Conservation (phyloP, 2,113 vertebrate genomes). For the Semicossyphus pulcher region DNA sequence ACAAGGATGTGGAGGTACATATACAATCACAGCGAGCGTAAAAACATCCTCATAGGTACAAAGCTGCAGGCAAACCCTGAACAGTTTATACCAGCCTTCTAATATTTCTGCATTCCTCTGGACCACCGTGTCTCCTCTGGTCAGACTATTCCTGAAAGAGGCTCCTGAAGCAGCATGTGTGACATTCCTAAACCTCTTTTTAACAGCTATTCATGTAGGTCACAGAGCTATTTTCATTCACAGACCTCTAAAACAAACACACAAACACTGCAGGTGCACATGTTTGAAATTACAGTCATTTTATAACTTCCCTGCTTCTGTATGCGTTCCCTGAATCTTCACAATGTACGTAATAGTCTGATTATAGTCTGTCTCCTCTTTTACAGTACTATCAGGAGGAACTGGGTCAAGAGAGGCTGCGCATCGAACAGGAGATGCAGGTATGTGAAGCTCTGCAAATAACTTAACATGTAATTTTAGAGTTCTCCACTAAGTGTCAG, state of each 20-base stretch:
- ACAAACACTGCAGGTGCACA: constrained; percentile 11
- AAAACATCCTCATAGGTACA: too few relatives aligned
- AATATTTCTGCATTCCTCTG: constrained; percentile 40
- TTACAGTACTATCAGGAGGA: constrained; percentile 86
- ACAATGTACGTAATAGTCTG: not conserved
- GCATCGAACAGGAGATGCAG: constrained; percentile 87
- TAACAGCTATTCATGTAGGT: constrained; percentile 44
- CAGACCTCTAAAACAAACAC: constrained; percentile 23
- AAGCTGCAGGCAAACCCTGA: not conserved
- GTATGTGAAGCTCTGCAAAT: constrained; percentile 55
- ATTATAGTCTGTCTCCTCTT: constrained; percentile 26
- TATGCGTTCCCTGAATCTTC: not conserved
- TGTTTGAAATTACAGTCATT: not conserved
- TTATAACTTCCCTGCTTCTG: not conserved
- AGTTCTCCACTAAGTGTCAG: constrained; percentile 53
- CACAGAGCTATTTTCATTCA: constrained; percentile 1
- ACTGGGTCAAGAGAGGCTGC: constrained; percentile 82
- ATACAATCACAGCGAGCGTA: too few relatives aligned
- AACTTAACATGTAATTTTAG: not conserved
- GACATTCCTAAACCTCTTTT: constrained; percentile 55
- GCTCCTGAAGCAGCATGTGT: constrained; percentile 44
- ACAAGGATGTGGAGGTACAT: constrained; percentile 84
- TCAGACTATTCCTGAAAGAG: constrained; percentile 39
- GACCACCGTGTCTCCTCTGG: constrained; percentile 35
- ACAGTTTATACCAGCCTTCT: not conserved